Conservation (phyloP, 2,888 invertebrate genomes). For the Cactoblastis cactorum region DNA sequence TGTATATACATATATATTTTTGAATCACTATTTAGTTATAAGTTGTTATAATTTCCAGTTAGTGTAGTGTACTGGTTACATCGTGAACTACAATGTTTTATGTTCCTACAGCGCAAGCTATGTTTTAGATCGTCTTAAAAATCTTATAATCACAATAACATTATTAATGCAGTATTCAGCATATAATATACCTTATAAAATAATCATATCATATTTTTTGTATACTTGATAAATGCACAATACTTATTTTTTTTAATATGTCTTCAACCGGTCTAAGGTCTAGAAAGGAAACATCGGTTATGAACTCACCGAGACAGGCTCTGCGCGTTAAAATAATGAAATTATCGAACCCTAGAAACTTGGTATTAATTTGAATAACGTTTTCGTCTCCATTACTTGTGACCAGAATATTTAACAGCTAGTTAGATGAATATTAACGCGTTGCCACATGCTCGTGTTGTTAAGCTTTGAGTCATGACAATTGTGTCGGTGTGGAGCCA, state of each 20-base stretch:
- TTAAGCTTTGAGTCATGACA: conserved; percentile 48
- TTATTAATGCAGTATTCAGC: too few relatives aligned
- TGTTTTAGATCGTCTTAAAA: not conserved
- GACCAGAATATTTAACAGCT: conserved; percentile 41
- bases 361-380: conserved; percentile 30
- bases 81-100: too few relatives aligned
- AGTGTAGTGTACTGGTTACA: too few relatives aligned
- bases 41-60: too few relatives aligned
- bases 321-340: conserved; percentile 6
- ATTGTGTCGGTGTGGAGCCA: conserved; percentile 56
- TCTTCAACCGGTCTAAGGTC: not conserved
- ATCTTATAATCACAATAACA: not conserved
- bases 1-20: conserved; percentile 21
- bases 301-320: not conserved
- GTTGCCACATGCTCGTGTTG: conserved; percentile 35
- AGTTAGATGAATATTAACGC: conserved; percentile 46
- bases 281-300: not conserved
- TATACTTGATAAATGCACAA: too few relatives aligned
- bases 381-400: conserved; percentile 31
- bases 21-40: too few relatives aligned
- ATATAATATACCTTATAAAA: too few relatives aligned
- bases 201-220: too few relatives aligned
- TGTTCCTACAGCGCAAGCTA: too few relatives aligned
- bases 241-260: too few relatives aligned
- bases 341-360: conserved; percentile 19